Percentiles rank a stretch among this genome's conserved stretches.
These are phyloP conservation scores for Rhynchonycteris naso DNA, from an alignment of 2,797 vertebrate species.

Conservation along the genomic window DNA sequence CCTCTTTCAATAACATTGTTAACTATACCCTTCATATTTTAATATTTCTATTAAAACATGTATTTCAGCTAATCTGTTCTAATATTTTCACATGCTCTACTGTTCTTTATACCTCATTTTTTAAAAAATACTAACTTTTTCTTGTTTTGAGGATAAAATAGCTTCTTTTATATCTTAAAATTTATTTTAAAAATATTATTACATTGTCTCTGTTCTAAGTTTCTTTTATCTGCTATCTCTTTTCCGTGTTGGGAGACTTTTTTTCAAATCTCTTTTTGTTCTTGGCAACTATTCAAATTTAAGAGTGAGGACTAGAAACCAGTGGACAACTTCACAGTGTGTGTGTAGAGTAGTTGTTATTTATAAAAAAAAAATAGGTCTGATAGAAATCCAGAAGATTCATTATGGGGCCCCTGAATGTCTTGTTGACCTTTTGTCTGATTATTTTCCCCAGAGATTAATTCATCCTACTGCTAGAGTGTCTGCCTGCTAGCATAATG, in stretches of 20 bases:
- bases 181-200: background rate
- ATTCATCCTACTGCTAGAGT: background rate
- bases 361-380: background rate
- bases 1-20: background rate
- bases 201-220: background rate
- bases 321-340: background rate
- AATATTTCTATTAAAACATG: background rate
- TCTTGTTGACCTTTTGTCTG: background rate
- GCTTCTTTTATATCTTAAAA: background rate
- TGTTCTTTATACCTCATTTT: background rate
- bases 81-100: background rate
- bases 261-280: background rate
- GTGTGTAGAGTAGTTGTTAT: background rate
- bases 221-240: background rate
- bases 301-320: background rate
- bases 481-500: background rate
- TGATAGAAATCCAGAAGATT: background rate
- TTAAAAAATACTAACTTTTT: background rate
- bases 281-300: constrained; percentile 9
- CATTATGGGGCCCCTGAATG: background rate
- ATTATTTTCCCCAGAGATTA: background rate
- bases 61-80: background rate
- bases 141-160: background rate
- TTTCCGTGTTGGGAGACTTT: background rate
- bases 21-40: background rate